Evolutionary conservation across 2,797 vertebrate genomes (phyloP).

Genomic region (Rhinella marina): DNA sequence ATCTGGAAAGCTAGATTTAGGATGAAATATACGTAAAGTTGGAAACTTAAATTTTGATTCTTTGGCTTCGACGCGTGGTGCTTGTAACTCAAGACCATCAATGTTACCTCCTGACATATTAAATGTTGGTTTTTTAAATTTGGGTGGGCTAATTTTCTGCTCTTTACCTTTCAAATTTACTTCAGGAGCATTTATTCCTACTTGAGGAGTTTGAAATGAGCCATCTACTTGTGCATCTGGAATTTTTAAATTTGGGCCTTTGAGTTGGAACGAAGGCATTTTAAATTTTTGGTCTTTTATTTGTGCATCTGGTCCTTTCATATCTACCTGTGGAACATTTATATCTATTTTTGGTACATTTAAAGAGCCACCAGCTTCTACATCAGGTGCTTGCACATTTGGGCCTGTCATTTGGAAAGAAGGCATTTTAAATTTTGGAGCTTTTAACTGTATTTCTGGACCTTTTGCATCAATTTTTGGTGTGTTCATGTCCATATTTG

Average conservation of each 20-base stretch:
- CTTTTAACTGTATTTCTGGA: constrained; percentile 23
- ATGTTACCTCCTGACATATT: constrained; percentile 4
- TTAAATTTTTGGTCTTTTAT: constrained; percentile 39
- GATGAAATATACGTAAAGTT: constrained; percentile 51
- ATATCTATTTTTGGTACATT: constrained; percentile 43
- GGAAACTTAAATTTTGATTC: constrained; percentile 58
- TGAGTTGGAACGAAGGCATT: constrained; percentile 29
- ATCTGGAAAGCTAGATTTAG: constrained; percentile 45
- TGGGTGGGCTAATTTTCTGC: constrained; percentile 23
- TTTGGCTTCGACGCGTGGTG: constrained; percentile 7
- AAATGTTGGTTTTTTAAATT: constrained; percentile 40
- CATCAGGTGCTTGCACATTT: constrained; percentile 11
- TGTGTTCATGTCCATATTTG: constrained; percentile 1
- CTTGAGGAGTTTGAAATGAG: constrained; percentile 27
- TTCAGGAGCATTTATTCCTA: constrained; percentile 50
- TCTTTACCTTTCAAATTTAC: constrained; percentile 42
- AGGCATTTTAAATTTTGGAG: constrained; percentile 32
- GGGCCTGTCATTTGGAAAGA: constrained; percentile 30
- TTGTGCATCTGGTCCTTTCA: constrained; percentile 38
- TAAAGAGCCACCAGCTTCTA: constrained; percentile 22
- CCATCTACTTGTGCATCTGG: constrained; percentile 37
- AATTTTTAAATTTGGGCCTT: constrained; percentile 31
- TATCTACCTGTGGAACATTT: constrained; percentile 38
- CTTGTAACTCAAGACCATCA: constrained; percentile 8
- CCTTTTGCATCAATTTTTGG: constrained; percentile 27